Conservation (phyloP, 1,140 invertebrate genomes). For the Drosophila equinoxialis region DNA sequence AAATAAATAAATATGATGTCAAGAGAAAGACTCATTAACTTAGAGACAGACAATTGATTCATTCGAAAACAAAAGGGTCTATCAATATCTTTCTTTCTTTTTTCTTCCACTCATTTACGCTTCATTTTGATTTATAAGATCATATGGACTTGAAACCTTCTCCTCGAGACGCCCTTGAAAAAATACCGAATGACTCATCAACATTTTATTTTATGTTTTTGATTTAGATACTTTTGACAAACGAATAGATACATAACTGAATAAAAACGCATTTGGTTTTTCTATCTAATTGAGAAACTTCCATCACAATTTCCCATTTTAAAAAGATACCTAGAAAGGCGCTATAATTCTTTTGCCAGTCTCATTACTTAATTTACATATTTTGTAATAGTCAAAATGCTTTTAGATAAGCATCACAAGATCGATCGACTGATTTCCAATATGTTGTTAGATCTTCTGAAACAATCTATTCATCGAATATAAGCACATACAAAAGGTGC, state of each 20-base stretch:
- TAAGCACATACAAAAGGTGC: background rate
- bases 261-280: no score
- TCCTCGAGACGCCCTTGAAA: no score
- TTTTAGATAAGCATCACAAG: background rate
- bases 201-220: no score
- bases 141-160: no score
- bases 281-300: no score
- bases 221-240: no score
- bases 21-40: background rate
- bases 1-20: background rate
- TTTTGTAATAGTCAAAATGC: background rate
- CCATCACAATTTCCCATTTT: no score
- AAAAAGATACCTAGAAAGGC: background rate
- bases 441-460: background rate
- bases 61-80: background rate
- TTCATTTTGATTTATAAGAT: no score
- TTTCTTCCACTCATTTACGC: no score
- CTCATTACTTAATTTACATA: conserved; percentile 2
- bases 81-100: no score
- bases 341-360: background rate
- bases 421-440: background rate
- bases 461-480: background rate
- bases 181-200: no score
- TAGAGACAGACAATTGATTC: background rate
- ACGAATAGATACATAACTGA: no score